Evolutionary conservation across 64 coral and sea anemone genomes (phyloP), one percentile per base, ranked within the genome.

Genomic region (Platygyra sinensis): DNA sequence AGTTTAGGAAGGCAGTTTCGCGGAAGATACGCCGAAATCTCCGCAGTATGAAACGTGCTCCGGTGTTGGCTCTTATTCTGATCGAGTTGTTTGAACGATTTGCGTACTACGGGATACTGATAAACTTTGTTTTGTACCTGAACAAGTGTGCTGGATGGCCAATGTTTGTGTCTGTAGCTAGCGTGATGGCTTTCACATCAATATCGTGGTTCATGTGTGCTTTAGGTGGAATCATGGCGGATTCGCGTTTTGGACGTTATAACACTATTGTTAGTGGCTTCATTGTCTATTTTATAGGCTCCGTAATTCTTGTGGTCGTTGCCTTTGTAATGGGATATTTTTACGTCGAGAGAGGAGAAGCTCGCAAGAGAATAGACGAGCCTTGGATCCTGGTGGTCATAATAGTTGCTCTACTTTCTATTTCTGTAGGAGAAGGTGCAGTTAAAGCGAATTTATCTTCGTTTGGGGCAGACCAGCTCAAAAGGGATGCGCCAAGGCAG

Each of bases 151-250:
- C 80, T 75, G 81, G 92, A 39, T 97, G 91, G 91, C 42, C 89
- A 12, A 88, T 97, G 83, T 93, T 97, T 59, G 72, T 89, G 24
- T 90, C 95, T 1, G 95, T 89, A 13, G 31, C 74, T 20, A 89
- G 88, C 54, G 95, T 90, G 8, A 89, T 94, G 75, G 50, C 86
- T 0, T 97, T 93, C 78, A 88, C 89, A 17, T 94, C 69, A 81
- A 67, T 97, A 32, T 92, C 95, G 24, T 97, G 88, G 42, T 94
- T 97, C 52, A 94, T 97, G 95, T 97, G 91, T 51, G 91, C 91
- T 74, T 24, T 97, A 17, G 69, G 67, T 17, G 95, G 91, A 62
- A 73, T 97, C 32, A 63, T 94, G 32, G 95, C 88, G 0, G 95
- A 97, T 87, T 90, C 91, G 36, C 88, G 91, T 16, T 97, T 97